Evolutionary conservation across 2,113 vertebrate species (phyloP).

Genomic region (Eonycteris spelaea): DNA sequence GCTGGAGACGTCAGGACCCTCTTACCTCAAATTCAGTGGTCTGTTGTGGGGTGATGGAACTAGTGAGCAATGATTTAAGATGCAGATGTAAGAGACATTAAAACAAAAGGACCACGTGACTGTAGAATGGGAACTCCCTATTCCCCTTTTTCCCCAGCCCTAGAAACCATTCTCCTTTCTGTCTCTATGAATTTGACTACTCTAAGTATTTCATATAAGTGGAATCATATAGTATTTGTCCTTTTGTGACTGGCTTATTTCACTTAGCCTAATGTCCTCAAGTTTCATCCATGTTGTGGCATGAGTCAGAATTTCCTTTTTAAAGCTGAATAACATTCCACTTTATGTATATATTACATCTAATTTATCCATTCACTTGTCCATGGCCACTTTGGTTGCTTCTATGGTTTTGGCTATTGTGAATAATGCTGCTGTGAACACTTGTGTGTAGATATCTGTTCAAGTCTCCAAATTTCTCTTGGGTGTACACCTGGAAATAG

Average conservation of each 20-base stretch:
- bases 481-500: neutral
- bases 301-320: neutral
- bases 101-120: neutral
- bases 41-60: neutral
- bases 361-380: neutral
- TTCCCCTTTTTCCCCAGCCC: fast-evolving
- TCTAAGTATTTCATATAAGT: neutral
- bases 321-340: neutral
- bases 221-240: neutral
- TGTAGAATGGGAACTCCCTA: neutral
- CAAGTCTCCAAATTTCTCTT: neutral
- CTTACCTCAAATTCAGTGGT: neutral
- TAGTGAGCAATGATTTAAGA: neutral
- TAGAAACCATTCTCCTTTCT: neutral
- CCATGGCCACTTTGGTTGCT: neutral
- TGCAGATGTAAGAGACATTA: neutral
- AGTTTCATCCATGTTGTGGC: neutral
- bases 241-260: neutral
- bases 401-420: neutral
- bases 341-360: neutral
- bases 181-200: neutral
- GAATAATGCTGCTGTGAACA: neutral
- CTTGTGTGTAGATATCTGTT: neutral
- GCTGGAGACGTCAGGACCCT: neutral
- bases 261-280: neutral